Evolutionary conservation across 2,888 invertebrate genomes (phyloP), one percentile per base, ranked within the genome.

Genomic region (Latrodectus hesperus): DNA sequence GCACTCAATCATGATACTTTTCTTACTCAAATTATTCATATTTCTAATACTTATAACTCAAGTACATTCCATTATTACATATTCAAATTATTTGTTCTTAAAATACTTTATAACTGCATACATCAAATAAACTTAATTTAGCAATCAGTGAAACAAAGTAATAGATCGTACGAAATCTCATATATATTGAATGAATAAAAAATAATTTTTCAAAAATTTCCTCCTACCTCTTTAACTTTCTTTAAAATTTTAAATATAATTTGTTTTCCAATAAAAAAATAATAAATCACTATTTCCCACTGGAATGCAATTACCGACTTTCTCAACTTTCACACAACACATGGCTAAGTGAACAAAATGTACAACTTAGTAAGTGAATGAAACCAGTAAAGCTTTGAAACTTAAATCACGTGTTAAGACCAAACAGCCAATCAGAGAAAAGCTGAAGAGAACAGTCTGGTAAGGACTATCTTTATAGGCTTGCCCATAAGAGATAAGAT

Each of bases 231-330:
- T 38, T 38, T 38, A 38, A 38, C 38, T 60, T 12, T 16, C 10
- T 60, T 60, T 6, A 12, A 60, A 72, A 17, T 65, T 5, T 71
- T 79, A 81, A 74, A 81, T 81, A 53, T 81, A 81, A 55, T 74
- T 73, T 65, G 16, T 73, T 53, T 81, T 81, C 81, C 81, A 81
- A 67, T 60, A 74, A 12, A 26, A 16, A 81, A 67, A 73, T 26
- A 73, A 52, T 65, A 73, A 53, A 73, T 53, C 65, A 67, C 38
- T 67, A 9, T 60, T 10, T 52, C 17, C 52, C 22, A 38, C 26
- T 67, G 38, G 60, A 81, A 67, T 16, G 26, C 6, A 67, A 17
- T n/a, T 51, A 67, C 53, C 52, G 53, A 55, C 53, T 67, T 22
- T 65, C 65, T 52, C 52, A 38, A 55, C 53, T 67, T 22, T 73